Percentiles rank a stretch among this genome's conserved stretches.
phyloP scores from a whole-genome alignment of 1,140 invertebrate species.

The Atta cephalotes region DNA sequence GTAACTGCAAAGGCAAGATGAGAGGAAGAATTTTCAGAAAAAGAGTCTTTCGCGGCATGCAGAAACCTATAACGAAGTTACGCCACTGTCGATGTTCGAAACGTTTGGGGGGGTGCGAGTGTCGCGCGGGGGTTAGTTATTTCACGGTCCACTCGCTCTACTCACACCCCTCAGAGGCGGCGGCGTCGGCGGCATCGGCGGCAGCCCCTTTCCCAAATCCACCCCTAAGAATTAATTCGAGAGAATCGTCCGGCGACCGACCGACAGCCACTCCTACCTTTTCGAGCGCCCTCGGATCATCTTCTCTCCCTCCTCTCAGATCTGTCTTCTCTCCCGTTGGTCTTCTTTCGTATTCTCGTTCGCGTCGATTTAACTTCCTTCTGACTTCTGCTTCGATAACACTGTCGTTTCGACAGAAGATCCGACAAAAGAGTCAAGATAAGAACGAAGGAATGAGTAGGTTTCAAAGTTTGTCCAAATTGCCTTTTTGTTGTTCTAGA shows the following conservation, averaged over 20 bases:
- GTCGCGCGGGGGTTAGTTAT: constrained; percentile 84
- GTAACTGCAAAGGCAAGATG: not conserved
- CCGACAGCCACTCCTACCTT: constrained; percentile 78
- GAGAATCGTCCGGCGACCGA: constrained; percentile 84
- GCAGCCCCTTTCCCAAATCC: constrained; percentile 79
- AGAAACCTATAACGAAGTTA: constrained; percentile 74
- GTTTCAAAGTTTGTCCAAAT: constrained; percentile 15
- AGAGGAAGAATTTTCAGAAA: constrained; percentile 33
- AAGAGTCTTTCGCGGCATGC: constrained; percentile 34
- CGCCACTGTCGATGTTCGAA: constrained; percentile 78
- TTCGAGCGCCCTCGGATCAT: constrained; percentile 62
- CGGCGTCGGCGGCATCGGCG: constrained; percentile 54
- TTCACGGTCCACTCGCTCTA: constrained; percentile 85
- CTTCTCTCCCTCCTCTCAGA: constrained; percentile 50
- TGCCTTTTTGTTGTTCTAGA: not conserved
- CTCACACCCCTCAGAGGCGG: constrained; percentile 81
- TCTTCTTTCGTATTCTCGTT: constrained; percentile 73
- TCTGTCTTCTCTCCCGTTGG: constrained; percentile 58
- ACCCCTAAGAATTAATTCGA: constrained; percentile 86
- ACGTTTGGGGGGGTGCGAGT: constrained; percentile 76
- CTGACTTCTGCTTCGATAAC: constrained; percentile 78
- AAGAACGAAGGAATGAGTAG: constrained; percentile 30
- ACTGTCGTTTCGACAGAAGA: constrained; percentile 63
- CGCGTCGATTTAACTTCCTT: constrained; percentile 80
- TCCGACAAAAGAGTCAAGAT: constrained; percentile 61